These are phyloP conservation scores for Sylvilagus bachmani DNA, from an alignment of 2,113 vertebrate species.

Conservation along the genomic window DNA sequence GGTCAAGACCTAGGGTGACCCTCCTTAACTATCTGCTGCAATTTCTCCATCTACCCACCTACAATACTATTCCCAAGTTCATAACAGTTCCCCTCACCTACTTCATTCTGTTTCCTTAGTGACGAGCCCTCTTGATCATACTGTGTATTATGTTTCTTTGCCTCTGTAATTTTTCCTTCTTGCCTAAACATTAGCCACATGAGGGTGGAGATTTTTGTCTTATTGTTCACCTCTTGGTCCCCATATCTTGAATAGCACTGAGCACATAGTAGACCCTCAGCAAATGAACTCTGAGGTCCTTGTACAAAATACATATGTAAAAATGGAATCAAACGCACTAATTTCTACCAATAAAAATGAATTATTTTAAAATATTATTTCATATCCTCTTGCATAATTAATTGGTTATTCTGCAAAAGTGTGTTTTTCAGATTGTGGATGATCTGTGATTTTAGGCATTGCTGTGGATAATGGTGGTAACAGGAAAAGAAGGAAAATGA, in stretches of 20 bases:
- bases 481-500: neutral
- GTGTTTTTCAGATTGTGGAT: neutral
- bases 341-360: neutral
- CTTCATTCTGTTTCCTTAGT: neutral
- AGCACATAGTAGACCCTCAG: neutral
- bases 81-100: neutral
- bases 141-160: neutral
- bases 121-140: neutral
- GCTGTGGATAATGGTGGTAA: neutral
- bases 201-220: neutral
- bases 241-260: neutral
- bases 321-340: conserved; percentile 21
- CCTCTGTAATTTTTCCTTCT: neutral
- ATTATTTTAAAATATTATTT: conserved; percentile 39
- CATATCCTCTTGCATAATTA: neutral
- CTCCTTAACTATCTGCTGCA: neutral
- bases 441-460: conserved; percentile 15
- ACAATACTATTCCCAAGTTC: conserved; percentile 34
- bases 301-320: neutral
- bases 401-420: neutral
- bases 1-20: conserved; percentile 50
- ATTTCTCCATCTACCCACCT: neutral
- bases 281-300: neutral
- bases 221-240: neutral
- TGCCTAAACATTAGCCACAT: neutral